Percentiles rank a stretch among this genome's conserved stretches.
Conservation (phyloP, 2,888 invertebrate species). For the Biston stratarius region DNA sequence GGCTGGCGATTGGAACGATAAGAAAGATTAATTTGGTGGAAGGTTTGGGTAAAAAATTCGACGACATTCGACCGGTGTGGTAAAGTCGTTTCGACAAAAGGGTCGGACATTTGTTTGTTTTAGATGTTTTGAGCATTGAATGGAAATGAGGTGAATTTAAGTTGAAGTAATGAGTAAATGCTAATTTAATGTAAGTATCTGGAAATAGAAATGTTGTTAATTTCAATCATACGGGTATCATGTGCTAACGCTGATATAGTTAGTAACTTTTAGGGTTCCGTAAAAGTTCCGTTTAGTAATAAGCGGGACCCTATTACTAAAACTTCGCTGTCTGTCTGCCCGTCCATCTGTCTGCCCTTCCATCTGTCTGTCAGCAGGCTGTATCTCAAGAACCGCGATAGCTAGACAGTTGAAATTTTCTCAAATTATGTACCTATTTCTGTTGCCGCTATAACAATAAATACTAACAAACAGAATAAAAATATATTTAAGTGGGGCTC, state of each 20-base stretch:
- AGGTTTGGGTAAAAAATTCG: constrained; percentile 67
- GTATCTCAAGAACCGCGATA: too few relatives aligned
- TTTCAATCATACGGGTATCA: not conserved
- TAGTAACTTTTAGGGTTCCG: too few relatives aligned
- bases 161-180: constrained; percentile 29
- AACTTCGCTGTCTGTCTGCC: too few relatives aligned
- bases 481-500: too few relatives aligned
- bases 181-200: not conserved
- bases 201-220: not conserved
- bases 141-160: constrained; percentile 29
- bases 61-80: constrained; percentile 76
- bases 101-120: constrained; percentile 32
- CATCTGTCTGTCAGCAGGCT: too few relatives aligned
- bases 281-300: too few relatives aligned
- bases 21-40: constrained; percentile 80
- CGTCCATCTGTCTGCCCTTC: too few relatives aligned
- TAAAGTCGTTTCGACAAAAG: constrained; percentile 53
- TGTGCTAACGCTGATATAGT: not conserved
- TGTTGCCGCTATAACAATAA: too few relatives aligned
- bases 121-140: constrained; percentile 32
- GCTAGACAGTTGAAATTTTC: too few relatives aligned
- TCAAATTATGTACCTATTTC: too few relatives aligned
- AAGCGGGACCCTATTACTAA: too few relatives aligned
- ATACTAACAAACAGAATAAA: too few relatives aligned
- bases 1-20: constrained; percentile 76